Base-by-base conservation (phyloP, 2,113 vertebrate species). In the Rhinopomastus cyanomelas region DNA sequence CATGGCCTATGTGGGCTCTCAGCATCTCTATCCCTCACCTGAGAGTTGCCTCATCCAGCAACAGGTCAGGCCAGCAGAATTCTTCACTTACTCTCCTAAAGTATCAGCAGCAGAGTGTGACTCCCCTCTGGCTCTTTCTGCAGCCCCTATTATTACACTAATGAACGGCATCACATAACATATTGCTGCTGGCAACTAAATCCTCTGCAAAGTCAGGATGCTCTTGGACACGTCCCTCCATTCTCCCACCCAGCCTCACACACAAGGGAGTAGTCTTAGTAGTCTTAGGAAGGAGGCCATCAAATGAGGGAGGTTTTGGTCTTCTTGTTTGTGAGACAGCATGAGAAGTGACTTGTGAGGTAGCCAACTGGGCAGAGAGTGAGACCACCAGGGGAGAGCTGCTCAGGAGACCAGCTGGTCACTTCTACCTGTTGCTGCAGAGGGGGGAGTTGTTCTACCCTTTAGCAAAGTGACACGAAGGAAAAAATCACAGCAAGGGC, bases 1-100 rank as follows among this genome's bases (percentile, higher is more conserved):
- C 64, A 6, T 16, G 65, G 83, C 52, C 15, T 21, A 49, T 0
- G 30, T 52, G 62, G 32, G 72, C 74, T 82, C 56, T 57, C 77
- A 60, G 81, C 71, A 68, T 61, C 59, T 34, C 27, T 26, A 4
- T 39, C 68, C n/a, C 53, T 67, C 85, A 77, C 55, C 39, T 73
- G 59, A 51, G 25, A 76, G 62, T 19, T 57, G 64, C 51, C 67
- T 61, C 7, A 0, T 21, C 80, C 81, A 85, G 89, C 89, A 94
- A 73, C 87, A 93, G 84, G 89, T 55, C 92, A 69, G 53, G 36
- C 29, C 51, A 73, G 62, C 60, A 89, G 49, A 88, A 71, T 16
- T 67, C 56, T n/a, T 60, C 7, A 0, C 69, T 55, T 42, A 16
- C 36, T 78, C 60, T 48, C 71, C 29, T 10, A 23, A 42, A 66